Conservation (phyloP, 2,888 invertebrate species). For the Aromia moschata region DNA sequence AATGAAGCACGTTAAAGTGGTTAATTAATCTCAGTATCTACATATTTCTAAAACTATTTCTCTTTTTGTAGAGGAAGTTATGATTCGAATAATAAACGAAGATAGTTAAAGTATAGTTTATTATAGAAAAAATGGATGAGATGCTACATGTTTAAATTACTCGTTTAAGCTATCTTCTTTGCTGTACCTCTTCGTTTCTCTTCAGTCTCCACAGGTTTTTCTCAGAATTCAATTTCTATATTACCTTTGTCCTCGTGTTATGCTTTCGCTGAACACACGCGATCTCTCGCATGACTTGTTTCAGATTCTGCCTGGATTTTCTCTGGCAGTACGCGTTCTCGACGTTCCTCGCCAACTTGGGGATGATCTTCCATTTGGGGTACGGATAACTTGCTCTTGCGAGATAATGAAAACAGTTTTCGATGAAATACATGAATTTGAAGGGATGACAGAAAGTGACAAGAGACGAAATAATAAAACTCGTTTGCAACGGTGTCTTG, state of each 20-base stretch:
- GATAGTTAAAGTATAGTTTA: no score
- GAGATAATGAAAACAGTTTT: conserved; percentile 2
- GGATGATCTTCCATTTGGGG: background rate
- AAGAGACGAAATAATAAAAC: conserved; percentile 1
- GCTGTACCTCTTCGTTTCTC: no score
- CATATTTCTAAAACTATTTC: no score
- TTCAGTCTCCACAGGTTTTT: no score
- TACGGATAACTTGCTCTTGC: background rate
- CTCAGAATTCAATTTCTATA: background rate
- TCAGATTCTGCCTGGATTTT: background rate
- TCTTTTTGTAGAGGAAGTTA: no score
- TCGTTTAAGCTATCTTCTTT: no score
- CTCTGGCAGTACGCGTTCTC: background rate
- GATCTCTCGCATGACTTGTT: background rate
- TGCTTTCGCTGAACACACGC: background rate
- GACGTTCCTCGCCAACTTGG: background rate
- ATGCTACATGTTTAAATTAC: no score
- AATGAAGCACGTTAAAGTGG: no score
- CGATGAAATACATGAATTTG: conserved; percentile 5
- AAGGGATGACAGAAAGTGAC: conserved; percentile 3
- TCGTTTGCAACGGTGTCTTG: conserved; percentile 4
- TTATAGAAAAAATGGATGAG: no score
- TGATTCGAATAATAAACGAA: no score
- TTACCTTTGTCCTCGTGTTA: background rate
- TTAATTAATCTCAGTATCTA: no score